phyloP scores from a whole-genome alignment of 1,140 invertebrate species.

The Meloidogyne hapla region DNA sequence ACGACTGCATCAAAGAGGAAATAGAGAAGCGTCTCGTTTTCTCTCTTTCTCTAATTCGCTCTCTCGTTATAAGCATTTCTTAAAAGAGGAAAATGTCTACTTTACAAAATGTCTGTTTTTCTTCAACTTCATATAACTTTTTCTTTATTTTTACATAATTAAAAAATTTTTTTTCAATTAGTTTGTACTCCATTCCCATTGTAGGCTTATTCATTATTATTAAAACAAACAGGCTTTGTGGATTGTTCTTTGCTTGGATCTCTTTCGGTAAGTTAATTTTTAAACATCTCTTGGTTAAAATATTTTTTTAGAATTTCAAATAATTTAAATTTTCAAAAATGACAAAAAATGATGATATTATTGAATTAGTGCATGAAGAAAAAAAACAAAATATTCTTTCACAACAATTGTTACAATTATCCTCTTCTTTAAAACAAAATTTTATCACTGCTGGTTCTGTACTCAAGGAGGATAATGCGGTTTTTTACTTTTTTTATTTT shows the following conservation, averaged over 20 bases:
- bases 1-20: too few relatives aligned
- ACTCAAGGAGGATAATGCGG: conserved; percentile 59
- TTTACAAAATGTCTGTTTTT: neutral
- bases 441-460: conserved; percentile 57
- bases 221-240: too few relatives aligned
- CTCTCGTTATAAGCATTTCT: too few relatives aligned
- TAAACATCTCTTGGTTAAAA: too few relatives aligned
- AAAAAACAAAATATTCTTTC: conserved; percentile 25
- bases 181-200: too few relatives aligned
- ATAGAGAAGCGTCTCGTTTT: too few relatives aligned
- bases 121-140: neutral
- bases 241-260: too few relatives aligned
- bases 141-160: too few relatives aligned
- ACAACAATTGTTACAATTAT: conserved; percentile 52
- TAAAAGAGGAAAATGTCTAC: neutral
- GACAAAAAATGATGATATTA: neutral
- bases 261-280: too few relatives aligned
- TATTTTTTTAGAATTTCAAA: conserved; percentile 21
- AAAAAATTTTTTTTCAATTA: neutral
- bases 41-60: too few relatives aligned
- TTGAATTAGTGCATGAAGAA: neutral
- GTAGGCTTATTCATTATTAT: too few relatives aligned
- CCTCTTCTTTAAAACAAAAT: conserved; percentile 53
- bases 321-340: too few relatives aligned
- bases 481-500: neutral